Evolutionary conservation across 2,797 vertebrate genomes (phyloP), one percentile per base, ranked within the genome.

Genomic region (Thalassophryne amazonica): DNA sequence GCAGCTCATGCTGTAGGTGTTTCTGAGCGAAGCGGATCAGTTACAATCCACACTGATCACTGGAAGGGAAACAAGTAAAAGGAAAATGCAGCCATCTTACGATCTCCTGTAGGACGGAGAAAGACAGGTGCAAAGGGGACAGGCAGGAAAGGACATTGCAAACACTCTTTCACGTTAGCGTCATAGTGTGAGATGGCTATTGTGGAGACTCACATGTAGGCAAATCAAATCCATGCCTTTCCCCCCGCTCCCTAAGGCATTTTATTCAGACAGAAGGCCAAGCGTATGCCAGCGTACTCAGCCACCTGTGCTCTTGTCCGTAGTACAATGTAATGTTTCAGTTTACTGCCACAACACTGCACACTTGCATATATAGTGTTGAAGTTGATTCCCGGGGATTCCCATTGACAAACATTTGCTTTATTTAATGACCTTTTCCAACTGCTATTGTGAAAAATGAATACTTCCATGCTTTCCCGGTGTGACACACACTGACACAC

Each of bases 341-440:
- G 4, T 51, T 53, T 45, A 39, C 19, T 56, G 65, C 45, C 56
- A 35, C 46, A 40, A 16, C 10, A 7, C 55, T 12, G 17, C 36
- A 25, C 42, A 52, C 42, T 60, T 51, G 55, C 30, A 2, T 55
- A 33, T 63, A 39, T 55, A 28, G 16, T 25, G 40, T n/a, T 34
- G 17, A 69, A 60, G 55, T 48, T 70, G 63, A 72, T 69, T 82
- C 65, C 76, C 11, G 25, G 60, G 71, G 72, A 77, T 77, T 70
- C 60, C 57, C 51, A 45, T 60, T 58, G 58, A 71, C 72, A 82
- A 86, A 87, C 69, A 80, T 88, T 86, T 72, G 68, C 73, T 82
- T 86, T 75, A 77, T 82, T 78, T 83, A 82, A 84, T 82, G 62
- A 73, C 79, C 75, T 78, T 69, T 79, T 70, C 53, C 59, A 61